phyloP scores from a whole-genome alignment of 2,797 vertebrate species.

The Cyclura pinguis region DNA sequence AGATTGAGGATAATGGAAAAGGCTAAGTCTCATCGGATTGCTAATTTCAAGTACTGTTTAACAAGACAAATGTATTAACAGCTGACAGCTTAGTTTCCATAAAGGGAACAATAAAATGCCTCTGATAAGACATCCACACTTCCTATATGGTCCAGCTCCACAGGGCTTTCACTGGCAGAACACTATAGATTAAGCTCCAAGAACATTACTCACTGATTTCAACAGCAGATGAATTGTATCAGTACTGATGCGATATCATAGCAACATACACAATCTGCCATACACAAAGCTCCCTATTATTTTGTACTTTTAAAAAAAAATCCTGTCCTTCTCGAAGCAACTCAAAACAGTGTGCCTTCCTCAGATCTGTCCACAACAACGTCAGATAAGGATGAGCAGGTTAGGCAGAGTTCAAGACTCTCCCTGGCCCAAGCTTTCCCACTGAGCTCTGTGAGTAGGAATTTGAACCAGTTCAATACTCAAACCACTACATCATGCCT shows the following conservation, averaged over 20 bases:
- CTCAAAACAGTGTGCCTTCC: too few relatives aligned
- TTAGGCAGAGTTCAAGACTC: background rate
- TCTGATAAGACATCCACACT: constrained; percentile 9
- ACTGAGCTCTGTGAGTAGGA: background rate
- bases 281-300: background rate
- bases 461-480: too few relatives aligned
- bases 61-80: constrained; percentile 47
- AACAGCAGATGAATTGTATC: background rate
- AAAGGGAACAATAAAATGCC: constrained; percentile 22
- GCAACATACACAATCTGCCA: background rate
- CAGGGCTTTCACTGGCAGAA: background rate
- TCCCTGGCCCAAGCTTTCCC: background rate
- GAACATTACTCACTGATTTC: background rate
- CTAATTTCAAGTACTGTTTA: constrained; percentile 35
- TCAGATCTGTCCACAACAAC: background rate
- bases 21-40: background rate
- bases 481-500: background rate
- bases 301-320: background rate
- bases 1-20: constrained; percentile 44
- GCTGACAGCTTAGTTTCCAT: constrained; percentile 45
- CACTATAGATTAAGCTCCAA: background rate
- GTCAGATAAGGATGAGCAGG: background rate
- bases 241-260: background rate
- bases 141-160: background rate
- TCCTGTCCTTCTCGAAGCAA: background rate